These are phyloP conservation scores for Drosophila malerkotliana DNA, from an alignment of 1,140 invertebrate genomes.

Conservation along the genomic window DNA sequence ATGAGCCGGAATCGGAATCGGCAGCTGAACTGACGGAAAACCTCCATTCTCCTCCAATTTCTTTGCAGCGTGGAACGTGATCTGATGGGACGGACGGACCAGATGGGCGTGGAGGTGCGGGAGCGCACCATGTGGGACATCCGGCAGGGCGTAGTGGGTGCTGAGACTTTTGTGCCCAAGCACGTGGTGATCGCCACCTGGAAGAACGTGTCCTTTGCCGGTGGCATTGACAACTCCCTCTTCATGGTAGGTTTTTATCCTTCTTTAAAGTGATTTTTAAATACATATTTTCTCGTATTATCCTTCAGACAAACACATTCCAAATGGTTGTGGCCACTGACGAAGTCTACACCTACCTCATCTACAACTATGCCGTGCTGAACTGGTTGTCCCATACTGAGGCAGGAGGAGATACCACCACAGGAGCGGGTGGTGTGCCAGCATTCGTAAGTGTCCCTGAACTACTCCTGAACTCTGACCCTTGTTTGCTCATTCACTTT, in stretches of 20 bases:
- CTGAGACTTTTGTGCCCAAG: constrained; percentile 94
- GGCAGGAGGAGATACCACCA: constrained; percentile 93
- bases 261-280: background rate
- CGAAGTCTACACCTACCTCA: constrained; percentile 96
- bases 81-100: constrained; percentile 90
- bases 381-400: constrained; percentile 96
- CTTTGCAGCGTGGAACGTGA: constrained; percentile 87
- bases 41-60: constrained; percentile 17
- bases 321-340: constrained; percentile 96
- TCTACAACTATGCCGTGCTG: constrained; percentile 96
- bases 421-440: constrained; percentile 93
- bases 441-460: constrained; percentile 90
- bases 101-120: constrained; percentile 93
- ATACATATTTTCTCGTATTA: background rate
- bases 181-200: constrained; percentile 96
- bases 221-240: constrained; percentile 92
- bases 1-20: constrained; percentile 8
- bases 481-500: constrained; percentile 10
- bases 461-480: background rate
- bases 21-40: constrained; percentile 27
- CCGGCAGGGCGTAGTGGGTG: constrained; percentile 94
- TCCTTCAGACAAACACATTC: constrained; percentile 94
- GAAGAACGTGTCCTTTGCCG: constrained; percentile 97
- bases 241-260: constrained; percentile 86
- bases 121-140: constrained; percentile 95